Conservation (phyloP, 2,113 vertebrate genomes). For the Lipotes vexillifer region DNA sequence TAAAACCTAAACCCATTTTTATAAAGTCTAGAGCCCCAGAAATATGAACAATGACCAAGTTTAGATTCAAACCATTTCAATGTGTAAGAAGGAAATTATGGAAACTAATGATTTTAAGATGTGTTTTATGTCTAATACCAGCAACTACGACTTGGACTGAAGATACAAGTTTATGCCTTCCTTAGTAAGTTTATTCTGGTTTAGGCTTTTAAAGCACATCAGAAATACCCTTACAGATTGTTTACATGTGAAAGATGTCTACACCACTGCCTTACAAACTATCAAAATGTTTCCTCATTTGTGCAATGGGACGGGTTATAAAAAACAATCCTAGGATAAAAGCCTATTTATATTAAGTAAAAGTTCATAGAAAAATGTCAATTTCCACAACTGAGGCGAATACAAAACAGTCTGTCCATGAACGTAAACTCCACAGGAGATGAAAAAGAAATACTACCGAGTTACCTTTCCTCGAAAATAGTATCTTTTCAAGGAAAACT, state of each 20-base stretch:
- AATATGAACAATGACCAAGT: neutral
- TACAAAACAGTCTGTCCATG: neutral
- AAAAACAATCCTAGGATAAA: neutral
- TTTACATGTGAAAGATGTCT: neutral
- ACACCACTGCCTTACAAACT: neutral
- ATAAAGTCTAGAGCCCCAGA: neutral
- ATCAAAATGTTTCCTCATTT: neutral
- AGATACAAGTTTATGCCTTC: neutral
- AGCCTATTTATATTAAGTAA: neutral
- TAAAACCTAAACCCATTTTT: neutral
- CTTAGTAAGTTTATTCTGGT: neutral
- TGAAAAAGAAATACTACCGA: neutral
- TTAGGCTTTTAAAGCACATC: neutral
- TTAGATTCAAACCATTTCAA: neutral
- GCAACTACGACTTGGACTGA: neutral
- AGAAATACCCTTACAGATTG: neutral
- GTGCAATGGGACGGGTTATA: neutral
- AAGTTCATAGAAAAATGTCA: neutral
- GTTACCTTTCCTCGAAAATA: neutral
- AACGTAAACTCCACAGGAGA: neutral
- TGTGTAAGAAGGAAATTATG: neutral
- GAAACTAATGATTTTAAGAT: neutral
- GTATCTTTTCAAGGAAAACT: neutral
- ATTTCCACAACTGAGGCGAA: neutral
- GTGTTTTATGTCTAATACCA: neutral